Evolutionary conservation across 1,140 invertebrate genomes (phyloP), one percentile per base, ranked within the genome.

Genomic region (Odontomachus brunneus): DNA sequence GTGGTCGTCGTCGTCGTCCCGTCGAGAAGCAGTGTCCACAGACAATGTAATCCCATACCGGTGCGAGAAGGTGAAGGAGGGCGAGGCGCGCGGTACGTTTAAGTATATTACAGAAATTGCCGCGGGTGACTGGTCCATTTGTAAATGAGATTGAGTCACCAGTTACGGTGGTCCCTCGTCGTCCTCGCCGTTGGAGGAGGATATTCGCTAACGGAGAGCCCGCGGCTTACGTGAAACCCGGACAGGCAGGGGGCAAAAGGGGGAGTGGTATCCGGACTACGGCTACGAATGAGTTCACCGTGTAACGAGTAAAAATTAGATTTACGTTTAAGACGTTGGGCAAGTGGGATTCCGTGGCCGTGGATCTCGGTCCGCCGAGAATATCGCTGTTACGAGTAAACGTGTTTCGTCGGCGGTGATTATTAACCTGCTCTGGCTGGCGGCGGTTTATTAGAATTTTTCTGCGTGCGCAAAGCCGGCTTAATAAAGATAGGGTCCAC

Each of bases 61-160:
- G 65, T 17, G 15, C 63, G 66, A 24, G 14, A 22, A 69, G 51
- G 51, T 26, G 49, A 15, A 38, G 24, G n/a, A 44, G 29, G 48
- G 33, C 17, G 49, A 59, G 19, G 53, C 57, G 44, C 19, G 66
- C 29, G 44, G 48, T 51, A 71, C 55, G 63, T 84, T 86, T 86
- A 86, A 86, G 85, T 86, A 85, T 86, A 86, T 86, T 86, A 86
- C 84, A 76, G 85, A 86, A 86, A 87, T 83, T 75, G 71, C 71
- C 71, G 63, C 71, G 74, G 85, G 82, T 87, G 85, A 83, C 85
- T 67, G 85, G 78, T 86, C 85, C 84, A 86, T 87, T 87, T 87
- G 84, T 87, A 87, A 87, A 87, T 86, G 85, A 86, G 85, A 86
- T 78, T 65, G 71, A 86, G 55, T 71, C 67, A 73, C 83, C 67